phyloP scores from a whole-genome alignment of 2,113 vertebrate species.

The Hipposideros armiger region DNA sequence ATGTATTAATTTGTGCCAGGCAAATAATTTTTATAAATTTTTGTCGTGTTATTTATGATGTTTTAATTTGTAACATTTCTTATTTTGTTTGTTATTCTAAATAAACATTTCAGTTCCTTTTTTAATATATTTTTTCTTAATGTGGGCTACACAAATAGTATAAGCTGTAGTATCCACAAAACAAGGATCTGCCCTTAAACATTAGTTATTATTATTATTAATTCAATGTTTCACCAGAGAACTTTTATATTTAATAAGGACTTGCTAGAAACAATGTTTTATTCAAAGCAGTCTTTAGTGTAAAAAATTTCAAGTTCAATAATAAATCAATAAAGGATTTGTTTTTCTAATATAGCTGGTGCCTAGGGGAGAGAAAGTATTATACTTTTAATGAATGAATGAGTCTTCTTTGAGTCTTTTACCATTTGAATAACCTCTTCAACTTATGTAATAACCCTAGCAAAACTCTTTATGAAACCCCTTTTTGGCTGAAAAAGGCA shows the following conservation, averaged over 20 bases:
- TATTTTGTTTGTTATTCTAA: background rate
- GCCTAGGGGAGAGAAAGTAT: background rate
- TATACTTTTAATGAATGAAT: background rate
- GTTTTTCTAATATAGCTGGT: background rate
- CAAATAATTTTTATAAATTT: background rate
- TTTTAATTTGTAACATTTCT: background rate
- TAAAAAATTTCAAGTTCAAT: background rate
- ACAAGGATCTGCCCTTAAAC: background rate
- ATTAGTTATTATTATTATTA: background rate
- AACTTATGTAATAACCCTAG: background rate
- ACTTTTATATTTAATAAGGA: background rate
- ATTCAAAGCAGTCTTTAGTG: background rate
- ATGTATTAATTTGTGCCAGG: background rate
- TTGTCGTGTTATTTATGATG: background rate
- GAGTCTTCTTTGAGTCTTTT: background rate
- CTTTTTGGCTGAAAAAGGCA: background rate
- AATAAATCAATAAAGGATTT: background rate
- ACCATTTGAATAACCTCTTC: background rate
- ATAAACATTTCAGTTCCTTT: background rate
- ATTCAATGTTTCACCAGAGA: background rate
- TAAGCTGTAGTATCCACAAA: background rate
- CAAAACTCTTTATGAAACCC: background rate
- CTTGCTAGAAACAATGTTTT: background rate
- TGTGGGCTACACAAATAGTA: background rate
- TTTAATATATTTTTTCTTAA: conserved; percentile 19